Evolutionary conservation across 2,888 invertebrate species (phyloP).

Genomic region (Agrochola lychnidis): DNA sequence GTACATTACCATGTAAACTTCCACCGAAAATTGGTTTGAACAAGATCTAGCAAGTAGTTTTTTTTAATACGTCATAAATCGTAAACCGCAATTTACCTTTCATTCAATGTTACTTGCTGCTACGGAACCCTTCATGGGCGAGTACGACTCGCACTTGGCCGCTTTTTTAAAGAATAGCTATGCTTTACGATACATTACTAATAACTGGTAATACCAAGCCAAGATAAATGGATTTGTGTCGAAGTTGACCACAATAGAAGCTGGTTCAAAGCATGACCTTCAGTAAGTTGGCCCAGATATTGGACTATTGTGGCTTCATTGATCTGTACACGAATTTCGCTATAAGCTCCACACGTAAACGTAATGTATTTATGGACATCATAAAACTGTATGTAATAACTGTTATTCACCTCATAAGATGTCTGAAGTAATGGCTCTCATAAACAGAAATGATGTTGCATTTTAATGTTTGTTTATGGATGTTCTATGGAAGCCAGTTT

Average conservation of each 20-base stretch:
- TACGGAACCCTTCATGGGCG: too few species aligned
- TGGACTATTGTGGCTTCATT: conserved; percentile 23
- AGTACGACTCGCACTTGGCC: too few species aligned
- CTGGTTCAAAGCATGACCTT: conserved; percentile 35
- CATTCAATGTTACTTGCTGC: too few species aligned
- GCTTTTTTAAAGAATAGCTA: conserved; percentile 21
- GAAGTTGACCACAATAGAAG: conserved; percentile 33
- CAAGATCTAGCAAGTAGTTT: too few species aligned
- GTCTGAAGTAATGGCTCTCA: conserved; percentile 31
- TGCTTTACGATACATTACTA: conserved; percentile 25
- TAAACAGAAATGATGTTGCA: conserved; percentile 26
- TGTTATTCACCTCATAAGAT: conserved; percentile 32
- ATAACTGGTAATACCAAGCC: conserved; percentile 20
- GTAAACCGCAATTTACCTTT: too few species aligned
- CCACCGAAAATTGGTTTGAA: too few species aligned
- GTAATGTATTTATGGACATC: conserved; percentile 20
- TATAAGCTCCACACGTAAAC: conserved; percentile 2
- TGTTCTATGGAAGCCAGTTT: not conserved
- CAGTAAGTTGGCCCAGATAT: conserved; percentile 26
- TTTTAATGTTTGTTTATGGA: conserved; percentile 13
- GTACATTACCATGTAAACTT: too few species aligned
- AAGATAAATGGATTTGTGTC: conserved; percentile 15
- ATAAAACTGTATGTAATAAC: conserved; percentile 31
- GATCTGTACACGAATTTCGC: conserved; percentile 24
- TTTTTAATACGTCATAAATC: too few species aligned